phyloP scores from a whole-genome alignment of 2,797 vertebrate species.

The Spinibarbus caldwelli region DNA sequence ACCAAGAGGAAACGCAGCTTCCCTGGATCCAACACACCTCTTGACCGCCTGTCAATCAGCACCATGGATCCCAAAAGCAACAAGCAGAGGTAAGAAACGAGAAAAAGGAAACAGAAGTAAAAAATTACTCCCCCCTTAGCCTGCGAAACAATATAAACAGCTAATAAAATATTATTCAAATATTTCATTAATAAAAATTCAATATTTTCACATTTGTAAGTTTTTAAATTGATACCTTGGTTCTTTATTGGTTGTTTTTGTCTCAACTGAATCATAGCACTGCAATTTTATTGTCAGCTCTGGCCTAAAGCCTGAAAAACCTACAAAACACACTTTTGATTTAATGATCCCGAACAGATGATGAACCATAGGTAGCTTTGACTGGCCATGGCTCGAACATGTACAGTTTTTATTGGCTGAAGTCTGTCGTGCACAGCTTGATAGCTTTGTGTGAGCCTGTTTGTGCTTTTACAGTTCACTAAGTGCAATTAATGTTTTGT shows the following conservation, averaged over 20 bases:
- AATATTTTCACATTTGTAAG: neutral
- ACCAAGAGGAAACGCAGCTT: slow-evolving; percentile 92
- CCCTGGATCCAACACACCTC: slow-evolving; percentile 81
- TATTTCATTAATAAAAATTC: neutral
- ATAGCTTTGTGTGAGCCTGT: slow-evolving; percentile 1
- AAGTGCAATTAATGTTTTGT: slow-evolving; percentile 43
- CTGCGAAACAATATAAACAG: neutral
- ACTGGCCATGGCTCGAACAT: slow-evolving; percentile 33
- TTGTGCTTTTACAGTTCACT: slow-evolving; percentile 45
- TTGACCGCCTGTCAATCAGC: slow-evolving; percentile 87
- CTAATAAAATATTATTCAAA: neutral
- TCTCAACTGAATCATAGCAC: neutral
- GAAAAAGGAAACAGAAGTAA: neutral
- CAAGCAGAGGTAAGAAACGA: slow-evolving; percentile 75
- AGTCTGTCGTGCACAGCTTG: slow-evolving; percentile 37
- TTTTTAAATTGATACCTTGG: neutral
- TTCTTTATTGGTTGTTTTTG: neutral
- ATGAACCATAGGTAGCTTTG: slow-evolving; percentile 39
- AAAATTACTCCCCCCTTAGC: neutral
- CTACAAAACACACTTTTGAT: neutral
- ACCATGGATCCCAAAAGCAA: slow-evolving; percentile 77
- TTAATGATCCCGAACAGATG: slow-evolving; percentile 5
- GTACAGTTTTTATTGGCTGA: slow-evolving; percentile 45
- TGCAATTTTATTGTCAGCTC: too few species aligned
- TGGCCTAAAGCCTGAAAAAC: neutral